Percentiles rank a stretch among this genome's conserved stretches.
These are phyloP conservation scores for Acanthornis magna DNA, from an alignment of 2,797 vertebrate species.

Conservation along the genomic window DNA sequence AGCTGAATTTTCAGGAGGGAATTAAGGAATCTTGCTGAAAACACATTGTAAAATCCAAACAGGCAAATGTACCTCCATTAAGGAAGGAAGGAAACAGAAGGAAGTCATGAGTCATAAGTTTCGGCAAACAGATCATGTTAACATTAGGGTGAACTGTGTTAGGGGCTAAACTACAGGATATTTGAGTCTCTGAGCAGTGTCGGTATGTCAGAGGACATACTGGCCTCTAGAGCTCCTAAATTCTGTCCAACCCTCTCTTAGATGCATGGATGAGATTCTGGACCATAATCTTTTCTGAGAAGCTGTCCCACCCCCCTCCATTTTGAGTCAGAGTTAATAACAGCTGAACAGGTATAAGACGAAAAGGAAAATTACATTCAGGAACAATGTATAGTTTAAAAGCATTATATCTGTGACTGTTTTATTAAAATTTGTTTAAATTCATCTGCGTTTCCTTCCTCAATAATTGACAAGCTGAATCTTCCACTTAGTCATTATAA, in stretches of 20 bases:
- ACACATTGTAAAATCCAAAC: background rate
- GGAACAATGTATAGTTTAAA: background rate
- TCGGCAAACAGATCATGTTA: slow-evolving; percentile 1
- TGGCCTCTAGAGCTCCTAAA: background rate
- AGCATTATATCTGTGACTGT: background rate
- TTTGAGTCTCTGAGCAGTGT: background rate
- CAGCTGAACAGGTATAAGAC: background rate
- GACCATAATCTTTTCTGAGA: background rate
- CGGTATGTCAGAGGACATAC: background rate
- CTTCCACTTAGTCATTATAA: slow-evolving; percentile 18
- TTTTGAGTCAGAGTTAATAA: background rate
- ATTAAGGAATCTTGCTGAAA: slow-evolving; percentile 6
- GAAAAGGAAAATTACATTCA: background rate
- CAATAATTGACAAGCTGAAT: slow-evolving; percentile 41
- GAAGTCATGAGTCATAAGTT: background rate
- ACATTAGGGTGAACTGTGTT: background rate
- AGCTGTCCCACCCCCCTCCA: background rate
- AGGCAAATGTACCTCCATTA: background rate
- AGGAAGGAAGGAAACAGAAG: slow-evolving; percentile 32
- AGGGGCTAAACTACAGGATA: background rate
- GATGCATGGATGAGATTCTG: background rate
- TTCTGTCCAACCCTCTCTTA: background rate
- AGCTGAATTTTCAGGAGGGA: background rate
- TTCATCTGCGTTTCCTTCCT: background rate
- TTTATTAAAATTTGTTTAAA: background rate